Percentiles rank a stretch among this genome's conserved stretches.
Evolutionary conservation across 2,888 invertebrate genomes (phyloP).

Genomic region (Acronicta leporina): DNA sequence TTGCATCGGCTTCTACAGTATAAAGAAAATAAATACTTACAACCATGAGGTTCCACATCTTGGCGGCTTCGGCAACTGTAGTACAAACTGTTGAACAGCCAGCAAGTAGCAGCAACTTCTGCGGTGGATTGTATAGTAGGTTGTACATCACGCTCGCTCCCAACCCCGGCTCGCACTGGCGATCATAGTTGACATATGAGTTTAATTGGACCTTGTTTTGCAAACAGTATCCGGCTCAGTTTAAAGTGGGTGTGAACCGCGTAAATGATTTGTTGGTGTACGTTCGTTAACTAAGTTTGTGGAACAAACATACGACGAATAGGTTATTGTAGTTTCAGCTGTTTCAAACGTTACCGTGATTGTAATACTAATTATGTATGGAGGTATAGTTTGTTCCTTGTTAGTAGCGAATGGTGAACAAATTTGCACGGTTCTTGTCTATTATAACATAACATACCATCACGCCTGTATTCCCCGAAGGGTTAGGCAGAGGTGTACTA

Average conservation of each 20-base stretch:
- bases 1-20: neutral
- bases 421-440: no score
- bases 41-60: conserved; percentile 99
- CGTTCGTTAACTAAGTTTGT: conserved; percentile 32
- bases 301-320: conserved; percentile 31
- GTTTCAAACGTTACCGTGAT: conserved; percentile 12
- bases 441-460: no score
- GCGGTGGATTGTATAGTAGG: conserved; percentile 97
- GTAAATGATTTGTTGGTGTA: conserved; percentile 41
- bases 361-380: neutral
- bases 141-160: conserved; percentile 99
- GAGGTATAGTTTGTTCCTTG: neutral
- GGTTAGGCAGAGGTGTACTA: no score
- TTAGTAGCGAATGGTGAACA: neutral
- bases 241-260: conserved; percentile 30
- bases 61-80: conserved; percentile 99
- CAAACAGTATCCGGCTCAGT: conserved; percentile 33
- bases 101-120: conserved; percentile 97
- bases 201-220: conserved; percentile 36
- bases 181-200: conserved; percentile 52
- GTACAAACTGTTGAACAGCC: conserved; percentile 99
- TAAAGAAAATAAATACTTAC: conserved; percentile 90
- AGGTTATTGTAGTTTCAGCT: conserved; percentile 15
- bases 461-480: no score
- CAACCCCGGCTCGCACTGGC: conserved; percentile 99